A percentile compares a stretch with the other conserved stretches of the same genome.
phyloP scores from a whole-genome alignment of 2,113 vertebrate genomes.

The Pholis gunnellus region DNA sequence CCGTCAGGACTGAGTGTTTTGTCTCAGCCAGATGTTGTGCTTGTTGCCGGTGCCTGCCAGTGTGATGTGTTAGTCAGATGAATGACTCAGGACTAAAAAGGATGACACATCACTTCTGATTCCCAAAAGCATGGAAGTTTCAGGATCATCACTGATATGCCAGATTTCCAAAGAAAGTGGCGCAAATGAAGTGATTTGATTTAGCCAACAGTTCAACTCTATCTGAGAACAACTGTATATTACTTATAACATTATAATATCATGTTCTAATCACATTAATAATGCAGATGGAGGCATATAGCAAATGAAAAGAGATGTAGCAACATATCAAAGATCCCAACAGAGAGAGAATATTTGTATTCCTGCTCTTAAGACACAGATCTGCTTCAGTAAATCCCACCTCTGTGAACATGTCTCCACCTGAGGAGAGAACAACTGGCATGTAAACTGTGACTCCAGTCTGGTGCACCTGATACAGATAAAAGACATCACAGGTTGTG shows the following conservation, averaged over 20 bases:
- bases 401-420: not conserved
- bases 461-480: slow-evolving; percentile 12
- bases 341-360: not conserved
- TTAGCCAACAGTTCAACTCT: not conserved
- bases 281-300: not conserved
- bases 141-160: not conserved
- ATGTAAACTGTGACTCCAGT: not conserved
- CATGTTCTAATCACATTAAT: not conserved
- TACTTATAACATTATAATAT: not conserved
- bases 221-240: not conserved
- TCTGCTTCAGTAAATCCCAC: not conserved
- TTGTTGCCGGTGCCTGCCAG: not conserved
- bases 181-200: not conserved
- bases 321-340: not conserved
- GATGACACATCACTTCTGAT: not conserved
- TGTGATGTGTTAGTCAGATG: slow-evolving; percentile 39
- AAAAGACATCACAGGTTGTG: not conserved
- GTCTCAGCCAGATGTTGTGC: slow-evolving; percentile 13
- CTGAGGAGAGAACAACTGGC: not conserved
- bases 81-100: slow-evolving; percentile 25
- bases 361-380: not conserved
- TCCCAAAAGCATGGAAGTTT: not conserved
- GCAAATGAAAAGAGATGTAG: not conserved
- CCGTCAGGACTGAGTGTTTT: slow-evolving; percentile 21
- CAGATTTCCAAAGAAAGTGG: not conserved